Percentiles rank a stretch among this genome's conserved stretches.
Conservation (phyloP, 2,888 invertebrate genomes). For the Eupeodes luniger region DNA sequence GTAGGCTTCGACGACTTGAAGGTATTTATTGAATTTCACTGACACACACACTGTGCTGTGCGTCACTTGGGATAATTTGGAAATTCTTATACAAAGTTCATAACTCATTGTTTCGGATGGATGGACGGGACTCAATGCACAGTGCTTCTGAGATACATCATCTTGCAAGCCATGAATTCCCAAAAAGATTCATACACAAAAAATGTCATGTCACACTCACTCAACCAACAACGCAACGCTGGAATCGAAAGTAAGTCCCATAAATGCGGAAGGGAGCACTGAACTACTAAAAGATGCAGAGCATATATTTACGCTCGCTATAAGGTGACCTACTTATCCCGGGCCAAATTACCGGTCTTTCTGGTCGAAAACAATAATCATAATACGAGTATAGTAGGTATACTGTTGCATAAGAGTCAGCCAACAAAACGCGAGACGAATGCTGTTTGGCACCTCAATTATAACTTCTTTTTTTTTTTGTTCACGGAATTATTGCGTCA, state of each 20-base stretch:
- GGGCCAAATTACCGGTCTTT: conserved; percentile 37
- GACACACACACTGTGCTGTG: background rate
- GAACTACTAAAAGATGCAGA: conserved; percentile 40
- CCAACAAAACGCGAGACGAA: conserved; percentile 40
- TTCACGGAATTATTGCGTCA: conserved; percentile 44
- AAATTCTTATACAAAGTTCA: conserved; percentile 4
- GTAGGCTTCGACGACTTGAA: background rate
- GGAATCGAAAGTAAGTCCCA: conserved; percentile 1
- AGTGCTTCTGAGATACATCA: background rate
- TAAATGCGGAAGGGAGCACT: conserved; percentile 47
- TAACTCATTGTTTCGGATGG: background rate
- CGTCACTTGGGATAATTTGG: conserved; percentile 20
- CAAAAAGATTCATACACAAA: background rate
- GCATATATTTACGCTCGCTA: conserved; percentile 16
- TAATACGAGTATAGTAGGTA: background rate
- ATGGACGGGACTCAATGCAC: background rate
- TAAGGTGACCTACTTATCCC: conserved; percentile 52
- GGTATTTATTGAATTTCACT: background rate
- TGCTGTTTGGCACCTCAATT: conserved; percentile 41
- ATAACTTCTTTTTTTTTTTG: background rate
- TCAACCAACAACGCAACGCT: background rate
- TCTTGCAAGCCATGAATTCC: conserved; percentile 16
- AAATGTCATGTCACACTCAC: conserved; percentile 22
- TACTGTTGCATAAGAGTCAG: conserved; percentile 36
- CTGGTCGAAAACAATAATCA: conserved; percentile 36